Conservation (phyloP, 2,797 vertebrate species). For the Cirrhinus molitorella region DNA sequence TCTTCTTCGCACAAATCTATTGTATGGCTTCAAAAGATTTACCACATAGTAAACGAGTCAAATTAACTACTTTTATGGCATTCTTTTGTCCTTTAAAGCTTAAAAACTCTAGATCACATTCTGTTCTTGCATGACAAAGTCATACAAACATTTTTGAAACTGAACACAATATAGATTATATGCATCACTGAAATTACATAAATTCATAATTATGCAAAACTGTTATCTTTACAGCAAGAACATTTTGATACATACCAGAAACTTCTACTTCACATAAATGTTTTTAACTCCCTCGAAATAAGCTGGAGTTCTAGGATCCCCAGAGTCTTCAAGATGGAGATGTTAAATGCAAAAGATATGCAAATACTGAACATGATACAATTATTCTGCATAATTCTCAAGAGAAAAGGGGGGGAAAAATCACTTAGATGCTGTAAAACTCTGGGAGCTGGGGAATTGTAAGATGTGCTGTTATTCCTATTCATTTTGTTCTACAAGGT, state of each 20-base stretch:
- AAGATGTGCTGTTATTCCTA: neutral
- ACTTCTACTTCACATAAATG: neutral
- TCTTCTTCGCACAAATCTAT: too few species aligned
- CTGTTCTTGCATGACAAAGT: too few species aligned
- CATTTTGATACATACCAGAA: too few species aligned
- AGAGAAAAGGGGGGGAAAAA: neutral
- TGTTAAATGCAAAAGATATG: neutral
- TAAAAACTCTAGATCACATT: too few species aligned
- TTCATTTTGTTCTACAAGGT: conserved; percentile 3
- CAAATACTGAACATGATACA: conserved; percentile 25
- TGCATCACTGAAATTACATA: neutral
- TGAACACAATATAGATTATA: neutral
- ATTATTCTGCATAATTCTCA: conserved; percentile 16
- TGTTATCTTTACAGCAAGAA: neutral
- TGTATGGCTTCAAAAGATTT: too few species aligned
- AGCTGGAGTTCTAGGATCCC: neutral
- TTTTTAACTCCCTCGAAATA: neutral
- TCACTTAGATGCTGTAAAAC: neutral
- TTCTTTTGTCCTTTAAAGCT: too few species aligned
- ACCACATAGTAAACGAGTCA: too few species aligned
- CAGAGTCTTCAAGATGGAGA: neutral
- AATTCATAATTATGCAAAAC: neutral
- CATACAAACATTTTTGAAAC: neutral
- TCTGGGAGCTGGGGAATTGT: conserved; percentile 6
- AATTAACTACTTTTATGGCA: too few species aligned